These are phyloP conservation scores for Ditula angustiorana DNA, from an alignment of 2,888 invertebrate genomes.

Conservation along the genomic window DNA sequence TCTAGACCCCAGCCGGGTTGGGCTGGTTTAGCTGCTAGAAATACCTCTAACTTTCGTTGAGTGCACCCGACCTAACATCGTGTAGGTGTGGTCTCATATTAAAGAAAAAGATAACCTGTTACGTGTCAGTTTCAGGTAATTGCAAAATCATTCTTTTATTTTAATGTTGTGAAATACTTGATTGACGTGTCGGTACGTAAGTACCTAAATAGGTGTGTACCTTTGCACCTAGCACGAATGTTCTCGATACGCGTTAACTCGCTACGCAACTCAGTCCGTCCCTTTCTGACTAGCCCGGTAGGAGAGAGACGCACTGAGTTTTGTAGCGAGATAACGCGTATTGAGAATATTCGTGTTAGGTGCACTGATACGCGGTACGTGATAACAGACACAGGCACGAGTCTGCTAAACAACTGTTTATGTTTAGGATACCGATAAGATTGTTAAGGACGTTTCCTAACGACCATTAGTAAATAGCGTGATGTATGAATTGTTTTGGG, in stretches of 20 bases:
- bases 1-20: no score
- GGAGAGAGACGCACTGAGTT: no score
- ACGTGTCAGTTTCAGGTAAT: background rate
- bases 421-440: background rate
- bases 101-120: background rate
- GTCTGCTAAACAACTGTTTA: constrained; percentile 7
- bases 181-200: background rate
- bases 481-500: background rate
- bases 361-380: background rate
- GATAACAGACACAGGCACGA: constrained; percentile 21
- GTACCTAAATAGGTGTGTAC: constrained; percentile 2
- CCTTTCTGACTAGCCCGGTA: no score
- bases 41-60: no score
- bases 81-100: background rate
- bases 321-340: no score
- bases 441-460: constrained; percentile 10
- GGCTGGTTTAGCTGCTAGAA: no score
- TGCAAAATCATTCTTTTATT: background rate
- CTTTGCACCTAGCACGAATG: no score
- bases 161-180: background rate
- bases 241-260: no score
- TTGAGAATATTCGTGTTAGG: no score
- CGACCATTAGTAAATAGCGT: background rate
- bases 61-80: no score
- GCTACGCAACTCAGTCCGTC: no score